Percentiles rank a stretch among this genome's conserved stretches.
phyloP scores from a whole-genome alignment of 2,888 invertebrate species.

The Thelaira solivaga region DNA sequence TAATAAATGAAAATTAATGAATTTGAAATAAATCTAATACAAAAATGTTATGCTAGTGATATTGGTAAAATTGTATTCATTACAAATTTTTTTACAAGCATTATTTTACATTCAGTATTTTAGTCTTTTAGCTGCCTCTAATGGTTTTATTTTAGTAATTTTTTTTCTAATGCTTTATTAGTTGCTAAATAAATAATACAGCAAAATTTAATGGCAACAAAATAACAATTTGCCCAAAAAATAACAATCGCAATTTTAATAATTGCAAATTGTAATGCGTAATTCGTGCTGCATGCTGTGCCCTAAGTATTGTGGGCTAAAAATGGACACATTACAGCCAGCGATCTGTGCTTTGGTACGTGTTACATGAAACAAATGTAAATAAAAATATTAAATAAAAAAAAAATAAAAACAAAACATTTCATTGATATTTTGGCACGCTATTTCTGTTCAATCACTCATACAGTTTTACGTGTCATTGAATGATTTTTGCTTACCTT shows the following conservation, averaged over 20 bases:
- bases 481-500: conserved; percentile 7
- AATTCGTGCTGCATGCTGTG: neutral
- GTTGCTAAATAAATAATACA: neutral
- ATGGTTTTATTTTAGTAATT: too few species aligned
- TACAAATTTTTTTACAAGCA: too few species aligned
- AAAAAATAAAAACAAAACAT: too few species aligned
- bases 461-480: conserved; percentile 27
- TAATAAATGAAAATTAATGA: too few species aligned
- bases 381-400: conserved; percentile 25
- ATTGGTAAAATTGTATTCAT: too few species aligned
- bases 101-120: too few species aligned
- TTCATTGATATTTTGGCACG: neutral
- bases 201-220: neutral
- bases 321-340: neutral
- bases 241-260: neutral
- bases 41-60: too few species aligned
- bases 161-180: too few species aligned
- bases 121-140: too few species aligned
- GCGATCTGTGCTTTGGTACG: neutral
- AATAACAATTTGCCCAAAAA: neutral
- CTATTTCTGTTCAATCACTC: neutral
- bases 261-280: neutral
- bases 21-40: too few species aligned
- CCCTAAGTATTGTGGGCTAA: neutral
- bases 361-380: conserved; percentile 31